These are phyloP conservation scores for Drosophila tanythrix DNA, from an alignment of 2,888 invertebrate species.

Conservation along the genomic window DNA sequence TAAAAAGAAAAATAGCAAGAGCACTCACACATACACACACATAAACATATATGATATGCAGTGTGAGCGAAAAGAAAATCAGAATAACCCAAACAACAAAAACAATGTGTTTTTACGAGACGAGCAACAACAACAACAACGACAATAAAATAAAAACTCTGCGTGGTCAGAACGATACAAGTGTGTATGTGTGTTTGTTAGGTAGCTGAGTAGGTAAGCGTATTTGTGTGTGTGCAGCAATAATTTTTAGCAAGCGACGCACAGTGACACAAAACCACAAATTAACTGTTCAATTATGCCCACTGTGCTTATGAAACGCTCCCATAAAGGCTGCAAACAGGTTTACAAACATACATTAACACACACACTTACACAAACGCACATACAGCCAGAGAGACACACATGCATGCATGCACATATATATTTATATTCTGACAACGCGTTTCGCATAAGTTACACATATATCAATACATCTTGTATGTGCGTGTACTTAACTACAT, in stretches of 20 bases:
- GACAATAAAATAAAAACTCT: slow-evolving; percentile 55
- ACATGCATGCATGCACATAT: slow-evolving; percentile 21
- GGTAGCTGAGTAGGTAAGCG: slow-evolving; percentile 16
- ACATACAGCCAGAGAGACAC: slow-evolving; percentile 1
- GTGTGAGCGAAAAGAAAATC: slow-evolving; percentile 68
- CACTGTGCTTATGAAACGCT: slow-evolving; percentile 52
- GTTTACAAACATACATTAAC: slow-evolving; percentile 47
- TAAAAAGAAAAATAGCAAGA: slow-evolving; percentile 39
- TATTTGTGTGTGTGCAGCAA: slow-evolving; percentile 56
- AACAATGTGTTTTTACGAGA: slow-evolving; percentile 62
- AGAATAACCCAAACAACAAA: slow-evolving; percentile 70
- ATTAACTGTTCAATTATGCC: slow-evolving; percentile 35
- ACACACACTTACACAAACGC: neutral
- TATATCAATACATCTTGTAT: slow-evolving; percentile 1
- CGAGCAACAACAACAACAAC: slow-evolving; percentile 39
- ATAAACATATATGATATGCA: slow-evolving; percentile 29
- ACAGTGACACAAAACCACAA: slow-evolving; percentile 55
- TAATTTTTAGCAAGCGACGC: slow-evolving; percentile 70
- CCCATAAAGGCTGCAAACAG: slow-evolving; percentile 54
- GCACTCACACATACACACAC: slow-evolving; percentile 4
- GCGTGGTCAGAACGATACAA: slow-evolving; percentile 62
- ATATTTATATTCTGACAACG: slow-evolving; percentile 75
- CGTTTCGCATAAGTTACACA: slow-evolving; percentile 76
- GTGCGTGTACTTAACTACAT: neutral
- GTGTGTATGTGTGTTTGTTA: slow-evolving; percentile 11